Percentiles rank a stretch among this genome's conserved stretches.
Conservation (phyloP, 2,888 invertebrate species). For the Apantesis nais region DNA sequence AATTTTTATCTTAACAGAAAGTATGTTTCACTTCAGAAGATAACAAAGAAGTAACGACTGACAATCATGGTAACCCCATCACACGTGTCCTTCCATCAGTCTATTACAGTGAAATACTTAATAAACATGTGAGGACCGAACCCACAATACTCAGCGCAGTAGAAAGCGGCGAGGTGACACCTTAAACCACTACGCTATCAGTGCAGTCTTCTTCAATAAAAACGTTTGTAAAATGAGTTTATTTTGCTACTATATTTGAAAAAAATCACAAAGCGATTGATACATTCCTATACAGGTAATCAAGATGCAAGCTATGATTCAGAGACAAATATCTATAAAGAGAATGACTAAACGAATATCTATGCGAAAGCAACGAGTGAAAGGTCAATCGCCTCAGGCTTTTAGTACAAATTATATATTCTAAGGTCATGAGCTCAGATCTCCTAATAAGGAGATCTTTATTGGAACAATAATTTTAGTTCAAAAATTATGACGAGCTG, state of each 20-base stretch:
- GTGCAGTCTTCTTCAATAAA: no score
- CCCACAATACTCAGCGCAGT: no score
- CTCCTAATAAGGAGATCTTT: constrained; percentile 1
- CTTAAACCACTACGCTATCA: no score
- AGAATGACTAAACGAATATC: constrained; percentile 31
- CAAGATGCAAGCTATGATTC: constrained; percentile 33
- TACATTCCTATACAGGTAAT: not conserved
- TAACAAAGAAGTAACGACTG: not conserved
- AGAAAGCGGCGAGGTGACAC: no score
- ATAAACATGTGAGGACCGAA: no score
- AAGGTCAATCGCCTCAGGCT: constrained; percentile 33
- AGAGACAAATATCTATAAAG: constrained; percentile 21
- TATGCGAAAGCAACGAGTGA: constrained; percentile 33
- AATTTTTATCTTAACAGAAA: no score
- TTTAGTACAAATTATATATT: constrained; percentile 18
- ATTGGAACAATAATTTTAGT: constrained; percentile 2
- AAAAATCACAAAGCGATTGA: constrained; percentile 14
- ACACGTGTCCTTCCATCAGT: no score
- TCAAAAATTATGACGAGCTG: not conserved
- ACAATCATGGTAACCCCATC: not conserved
- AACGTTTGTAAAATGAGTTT: no score
- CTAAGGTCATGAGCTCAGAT: constrained; percentile 19
- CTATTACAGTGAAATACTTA: no score
- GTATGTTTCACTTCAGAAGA: not conserved
- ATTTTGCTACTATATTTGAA: not conserved